These are phyloP conservation scores for Symphodus melops DNA, from an alignment of 2,113 vertebrate species.

Conservation along the genomic window DNA sequence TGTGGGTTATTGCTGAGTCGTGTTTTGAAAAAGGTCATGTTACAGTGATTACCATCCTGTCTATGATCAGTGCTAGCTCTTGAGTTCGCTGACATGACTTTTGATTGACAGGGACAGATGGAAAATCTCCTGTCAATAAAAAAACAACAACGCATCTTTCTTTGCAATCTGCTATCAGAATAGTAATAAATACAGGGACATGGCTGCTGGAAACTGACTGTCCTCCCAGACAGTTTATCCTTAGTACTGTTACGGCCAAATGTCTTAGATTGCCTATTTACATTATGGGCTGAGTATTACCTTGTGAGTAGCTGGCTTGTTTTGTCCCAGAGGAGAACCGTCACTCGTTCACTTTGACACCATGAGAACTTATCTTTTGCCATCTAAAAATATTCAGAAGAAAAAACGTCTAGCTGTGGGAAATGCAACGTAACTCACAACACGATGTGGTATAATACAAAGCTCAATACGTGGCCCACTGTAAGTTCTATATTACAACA, in stretches of 20 bases:
- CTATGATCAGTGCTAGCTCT: not conserved
- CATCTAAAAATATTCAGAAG: not conserved
- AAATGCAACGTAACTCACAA: no score
- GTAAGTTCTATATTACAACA: no score
- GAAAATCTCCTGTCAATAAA: conserved; percentile 25
- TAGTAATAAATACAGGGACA: conserved; percentile 44
- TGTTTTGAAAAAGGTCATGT: conserved; percentile 5
- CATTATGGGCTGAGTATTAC: no score
- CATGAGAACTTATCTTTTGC: not conserved
- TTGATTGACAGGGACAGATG: conserved; percentile 52
- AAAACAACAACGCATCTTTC: conserved; percentile 45
- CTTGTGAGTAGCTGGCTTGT: no score
- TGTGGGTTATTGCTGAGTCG: not conserved
- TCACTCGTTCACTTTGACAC: no score
- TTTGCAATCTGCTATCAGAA: conserved; percentile 45
- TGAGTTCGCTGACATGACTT: conserved; percentile 7
- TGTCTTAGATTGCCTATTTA: no score
- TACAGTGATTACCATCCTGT: not conserved
- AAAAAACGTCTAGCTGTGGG: not conserved
- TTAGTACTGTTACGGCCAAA: not conserved
- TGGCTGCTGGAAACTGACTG: conserved; percentile 25
- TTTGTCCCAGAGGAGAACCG: no score
- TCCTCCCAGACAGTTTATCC: conserved; percentile 13
- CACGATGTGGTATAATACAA: no score
- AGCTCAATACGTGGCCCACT: no score